phyloP scores from a whole-genome alignment of 2,888 invertebrate genomes.

The Drosophila borborema region DNA sequence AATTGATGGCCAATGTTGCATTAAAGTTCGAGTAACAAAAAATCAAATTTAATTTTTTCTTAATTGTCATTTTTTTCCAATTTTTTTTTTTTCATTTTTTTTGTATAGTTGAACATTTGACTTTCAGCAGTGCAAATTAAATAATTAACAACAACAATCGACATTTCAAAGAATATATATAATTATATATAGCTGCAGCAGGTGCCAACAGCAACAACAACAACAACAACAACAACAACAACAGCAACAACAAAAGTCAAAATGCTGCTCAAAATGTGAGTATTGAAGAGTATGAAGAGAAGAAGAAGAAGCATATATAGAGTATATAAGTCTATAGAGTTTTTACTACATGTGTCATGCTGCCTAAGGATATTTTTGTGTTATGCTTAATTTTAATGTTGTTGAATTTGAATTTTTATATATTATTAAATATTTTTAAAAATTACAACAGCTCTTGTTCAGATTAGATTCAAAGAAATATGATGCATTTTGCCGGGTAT shows the following conservation, averaged over 20 bases:
- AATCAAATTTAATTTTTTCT: slow-evolving; percentile 19
- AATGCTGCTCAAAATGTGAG: slow-evolving; percentile 76
- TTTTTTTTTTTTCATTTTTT: slow-evolving; percentile 21
- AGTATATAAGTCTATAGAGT: neutral
- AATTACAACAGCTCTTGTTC: neutral
- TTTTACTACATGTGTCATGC: neutral
- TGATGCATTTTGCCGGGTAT: neutral
- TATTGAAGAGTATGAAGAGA: slow-evolving; percentile 19
- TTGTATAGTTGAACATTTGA: slow-evolving; percentile 64
- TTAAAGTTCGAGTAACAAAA: neutral
- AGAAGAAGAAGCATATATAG: neutral
- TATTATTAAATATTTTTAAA: too few species aligned
- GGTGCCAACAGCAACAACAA: slow-evolving; percentile 31
- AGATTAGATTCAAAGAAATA: too few species aligned
- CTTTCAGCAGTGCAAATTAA: slow-evolving; percentile 72
- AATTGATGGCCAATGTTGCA: slow-evolving; percentile 30
- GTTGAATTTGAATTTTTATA: neutral
- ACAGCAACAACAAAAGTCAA: slow-evolving; percentile 29
- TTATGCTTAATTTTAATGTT: neutral
- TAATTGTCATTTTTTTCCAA: slow-evolving; percentile 21
- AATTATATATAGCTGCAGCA: slow-evolving; percentile 24
- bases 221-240: slow-evolving; percentile 2
- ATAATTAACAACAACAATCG: slow-evolving; percentile 44
- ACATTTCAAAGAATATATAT: neutral
- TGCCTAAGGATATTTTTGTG: neutral